Evolutionary conservation across 1,140 invertebrate genomes (phyloP).

Genomic region (Euwallacea fornicatus): DNA sequence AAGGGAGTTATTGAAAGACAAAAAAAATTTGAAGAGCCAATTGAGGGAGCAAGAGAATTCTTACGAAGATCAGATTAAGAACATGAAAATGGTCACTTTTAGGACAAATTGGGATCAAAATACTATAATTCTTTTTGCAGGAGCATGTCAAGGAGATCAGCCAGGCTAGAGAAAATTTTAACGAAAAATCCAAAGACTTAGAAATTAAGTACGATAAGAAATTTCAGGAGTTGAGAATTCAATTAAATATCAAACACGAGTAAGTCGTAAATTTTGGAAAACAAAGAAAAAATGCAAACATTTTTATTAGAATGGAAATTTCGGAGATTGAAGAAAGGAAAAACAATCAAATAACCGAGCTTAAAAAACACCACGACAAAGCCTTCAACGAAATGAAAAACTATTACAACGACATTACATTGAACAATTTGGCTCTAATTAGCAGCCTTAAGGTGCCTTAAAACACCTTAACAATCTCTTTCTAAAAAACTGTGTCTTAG

Average conservation of each 20-base stretch:
- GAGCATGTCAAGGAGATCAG: constrained; percentile 20
- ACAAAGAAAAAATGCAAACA: background rate
- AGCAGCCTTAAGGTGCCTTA: constrained; percentile 70
- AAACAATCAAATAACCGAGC: constrained; percentile 78
- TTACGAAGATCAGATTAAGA: constrained; percentile 67
- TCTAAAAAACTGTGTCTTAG: constrained; percentile 51
- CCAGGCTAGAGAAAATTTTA: constrained; percentile 64
- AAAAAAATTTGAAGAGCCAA: constrained; percentile 71
- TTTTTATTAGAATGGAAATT: constrained; percentile 65
- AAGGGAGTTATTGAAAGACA: constrained; percentile 75
- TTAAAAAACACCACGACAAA: constrained; percentile 82
- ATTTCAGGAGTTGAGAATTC: constrained; percentile 70
- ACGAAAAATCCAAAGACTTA: constrained; percentile 73
- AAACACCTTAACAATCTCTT: background rate
- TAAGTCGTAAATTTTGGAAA: constrained; percentile 18
- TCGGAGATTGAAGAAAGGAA: constrained; percentile 88
- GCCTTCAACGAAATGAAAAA: constrained; percentile 87
- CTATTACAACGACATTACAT: constrained; percentile 91
- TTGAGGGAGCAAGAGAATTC: constrained; percentile 72
- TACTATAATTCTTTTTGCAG: constrained; percentile 14
- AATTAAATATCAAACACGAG: constrained; percentile 71
- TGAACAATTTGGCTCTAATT: constrained; percentile 86
- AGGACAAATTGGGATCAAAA: background rate
- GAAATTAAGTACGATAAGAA: constrained; percentile 82
- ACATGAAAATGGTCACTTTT: constrained; percentile 61